Evolutionary conservation across 2,888 invertebrate species (phyloP).

Genomic region (Drosophila emarginata): DNA sequence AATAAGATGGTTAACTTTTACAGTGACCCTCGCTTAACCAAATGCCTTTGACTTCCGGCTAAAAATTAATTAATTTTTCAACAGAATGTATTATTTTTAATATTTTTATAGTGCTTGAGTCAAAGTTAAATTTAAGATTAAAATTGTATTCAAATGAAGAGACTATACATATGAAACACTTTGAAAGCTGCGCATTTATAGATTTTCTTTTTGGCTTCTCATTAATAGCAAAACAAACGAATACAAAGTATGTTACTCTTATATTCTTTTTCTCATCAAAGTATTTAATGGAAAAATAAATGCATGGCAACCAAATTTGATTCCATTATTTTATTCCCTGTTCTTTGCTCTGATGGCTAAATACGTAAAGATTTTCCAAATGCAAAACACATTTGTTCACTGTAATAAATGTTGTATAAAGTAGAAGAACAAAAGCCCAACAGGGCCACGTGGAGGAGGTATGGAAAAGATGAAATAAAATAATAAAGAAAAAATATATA

Average conservation of each 20-base stretch:
- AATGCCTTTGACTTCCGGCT: not conserved
- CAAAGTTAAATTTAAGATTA: too few relatives aligned
- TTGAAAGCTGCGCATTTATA: too few relatives aligned
- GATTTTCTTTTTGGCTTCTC: too few relatives aligned
- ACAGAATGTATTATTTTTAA: too few relatives aligned
- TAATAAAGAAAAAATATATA: not conserved
- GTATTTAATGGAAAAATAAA: too few relatives aligned
- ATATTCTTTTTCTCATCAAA: too few relatives aligned
- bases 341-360: slow-evolving; percentile 29
- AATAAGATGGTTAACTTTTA: not conserved
- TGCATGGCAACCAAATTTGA: slow-evolving; percentile 22
- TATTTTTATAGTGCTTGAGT: too few relatives aligned
- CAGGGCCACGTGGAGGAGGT: not conserved
- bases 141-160: too few relatives aligned
- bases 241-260: too few relatives aligned
- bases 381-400: slow-evolving; percentile 33
- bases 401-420: slow-evolving; percentile 37
- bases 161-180: too few relatives aligned
- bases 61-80: slow-evolving; percentile 9
- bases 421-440: slow-evolving; percentile 7
- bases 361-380: slow-evolving; percentile 53
- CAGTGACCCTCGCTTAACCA: not conserved
- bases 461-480: slow-evolving; percentile 14
- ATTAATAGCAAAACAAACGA: too few relatives aligned
- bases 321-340: slow-evolving; percentile 26